phyloP scores from a whole-genome alignment of 2,888 invertebrate genomes.

The Gnatocerus cornutus region DNA sequence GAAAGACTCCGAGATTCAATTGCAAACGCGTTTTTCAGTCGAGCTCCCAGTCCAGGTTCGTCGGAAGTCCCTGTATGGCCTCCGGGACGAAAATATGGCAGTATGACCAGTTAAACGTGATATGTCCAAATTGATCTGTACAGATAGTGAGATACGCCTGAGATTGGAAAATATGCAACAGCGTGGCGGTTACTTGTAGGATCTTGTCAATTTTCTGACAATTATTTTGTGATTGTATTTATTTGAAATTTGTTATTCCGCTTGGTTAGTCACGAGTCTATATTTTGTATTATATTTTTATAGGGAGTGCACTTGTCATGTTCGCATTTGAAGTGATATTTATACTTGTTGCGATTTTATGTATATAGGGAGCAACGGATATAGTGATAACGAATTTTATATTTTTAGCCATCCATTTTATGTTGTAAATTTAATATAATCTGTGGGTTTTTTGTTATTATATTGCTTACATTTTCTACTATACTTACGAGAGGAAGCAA shows the following conservation, averaged over 20 bases:
- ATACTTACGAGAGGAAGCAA: slow-evolving; percentile 7
- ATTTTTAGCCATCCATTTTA: slow-evolving; percentile 10
- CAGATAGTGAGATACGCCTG: slow-evolving; percentile 41
- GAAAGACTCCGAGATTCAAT: slow-evolving; percentile 88
- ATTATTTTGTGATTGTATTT: slow-evolving; percentile 41
- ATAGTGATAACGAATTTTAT: slow-evolving; percentile 1
- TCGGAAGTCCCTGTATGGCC: slow-evolving; percentile 69
- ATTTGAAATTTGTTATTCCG: slow-evolving; percentile 25
- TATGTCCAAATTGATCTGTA: not conserved
- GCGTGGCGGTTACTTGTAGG: slow-evolving; percentile 12
- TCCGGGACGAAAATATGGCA: slow-evolving; percentile 74
- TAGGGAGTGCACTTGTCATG: slow-evolving; percentile 32
- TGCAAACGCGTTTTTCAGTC: slow-evolving; percentile 73
- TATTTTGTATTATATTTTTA: slow-evolving; percentile 36
- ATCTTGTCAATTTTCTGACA: slow-evolving; percentile 47
- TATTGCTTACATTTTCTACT: slow-evolving; percentile 30
- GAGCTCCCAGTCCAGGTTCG: slow-evolving; percentile 63
- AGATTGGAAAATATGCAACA: slow-evolving; percentile 24
- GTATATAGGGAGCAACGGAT: slow-evolving; percentile 5
- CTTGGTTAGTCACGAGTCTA: slow-evolving; percentile 17
- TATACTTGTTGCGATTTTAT: not conserved
- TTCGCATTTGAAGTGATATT: slow-evolving; percentile 6
- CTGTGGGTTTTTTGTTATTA: slow-evolving; percentile 7
- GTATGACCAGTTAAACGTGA: slow-evolving; percentile 69
- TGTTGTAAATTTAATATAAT: slow-evolving; percentile 4